Evolutionary conservation across 1,140 invertebrate genomes (phyloP), one percentile per base, ranked within the genome.

Genomic region (Drosophila pectinifera): DNA sequence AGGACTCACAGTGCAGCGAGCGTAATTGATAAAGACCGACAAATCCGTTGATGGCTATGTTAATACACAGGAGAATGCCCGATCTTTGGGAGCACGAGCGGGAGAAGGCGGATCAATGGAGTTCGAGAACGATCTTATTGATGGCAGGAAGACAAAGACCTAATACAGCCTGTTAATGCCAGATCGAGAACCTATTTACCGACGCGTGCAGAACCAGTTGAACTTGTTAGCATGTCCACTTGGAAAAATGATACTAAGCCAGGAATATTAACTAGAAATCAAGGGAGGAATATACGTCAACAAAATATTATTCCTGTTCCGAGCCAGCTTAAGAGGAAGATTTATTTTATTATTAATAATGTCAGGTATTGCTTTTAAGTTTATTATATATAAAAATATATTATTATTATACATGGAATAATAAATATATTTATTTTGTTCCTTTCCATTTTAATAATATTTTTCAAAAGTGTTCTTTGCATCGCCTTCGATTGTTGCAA

Each of bases 21-120:
- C 84, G 84, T 80, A 88, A 88, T 89, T 89, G 84, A 88, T 88
- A 88, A 88, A 89, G 77, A 89, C 84, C 80, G 84, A 88, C 84
- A 88, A 88, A 88, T 88, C 84, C 77, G 77, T 80, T 89, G 83
- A 88, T 89, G 80, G 83, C 73, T 53, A 84, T 88, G 80, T 80
- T 88, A 88, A 88, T 88, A 72, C 75, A 57, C 43, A 38, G 59
- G 51, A 59, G 63, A 65, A 78, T 74, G 77, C 18, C 55, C 22
- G 34, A 68, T 72, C 65, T 67, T 51, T 42, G 78, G 59, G 46
- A 46, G 74, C 24, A 31, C 5, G 16, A 26, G 20, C 39, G 28
- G 14, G n/a, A 38, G 46, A 10, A 51, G 48, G 62, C 39, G 46
- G 73, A 69, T 75, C 70, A 79, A 76, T 83, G 80, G 79, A 64